A percentile compares a stretch with the other conserved stretches of the same genome.
These are phyloP conservation scores for Bedellia somnulentella DNA, from an alignment of 2,888 invertebrate genomes.

Conservation along the genomic window DNA sequence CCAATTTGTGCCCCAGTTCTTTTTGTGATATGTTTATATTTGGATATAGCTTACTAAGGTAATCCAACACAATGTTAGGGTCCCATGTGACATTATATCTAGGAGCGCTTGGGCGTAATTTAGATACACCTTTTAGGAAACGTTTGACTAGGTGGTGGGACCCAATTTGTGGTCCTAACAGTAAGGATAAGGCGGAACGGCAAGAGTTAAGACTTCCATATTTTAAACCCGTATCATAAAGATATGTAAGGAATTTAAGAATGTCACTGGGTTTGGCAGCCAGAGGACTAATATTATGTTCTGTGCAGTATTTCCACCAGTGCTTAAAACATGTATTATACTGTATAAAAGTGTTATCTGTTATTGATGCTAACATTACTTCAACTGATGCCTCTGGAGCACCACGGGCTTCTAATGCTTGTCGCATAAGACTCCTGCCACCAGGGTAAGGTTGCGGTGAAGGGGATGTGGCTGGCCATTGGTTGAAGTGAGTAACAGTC, in stretches of 20 bases:
- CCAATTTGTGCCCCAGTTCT: too few relatives aligned
- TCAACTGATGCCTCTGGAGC: background rate
- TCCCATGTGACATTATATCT: conserved; percentile 4
- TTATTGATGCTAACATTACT: conserved; percentile 2
- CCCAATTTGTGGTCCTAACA: conserved; percentile 1
- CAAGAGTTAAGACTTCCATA: conserved; percentile 4
- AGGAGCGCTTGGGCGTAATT: conserved; percentile 1
- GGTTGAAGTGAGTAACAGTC: background rate
- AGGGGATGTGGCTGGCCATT: background rate
- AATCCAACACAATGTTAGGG: background rate
- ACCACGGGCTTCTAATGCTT: background rate
- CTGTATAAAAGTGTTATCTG: conserved; percentile 3
- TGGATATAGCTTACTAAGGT: too few relatives aligned
- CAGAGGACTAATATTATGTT: background rate
- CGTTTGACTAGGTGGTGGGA: conserved; percentile 3
- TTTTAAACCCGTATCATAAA: conserved; percentile 1
- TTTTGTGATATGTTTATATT: too few relatives aligned
- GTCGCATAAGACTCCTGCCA: conserved; percentile 1
- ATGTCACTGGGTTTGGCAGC: too few relatives aligned
- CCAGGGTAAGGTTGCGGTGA: conserved; percentile 2
- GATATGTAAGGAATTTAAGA: conserved; percentile 1
- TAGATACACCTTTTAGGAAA: conserved; percentile 3
- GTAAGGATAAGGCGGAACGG: conserved; percentile 5
- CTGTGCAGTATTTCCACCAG: conserved; percentile 1
- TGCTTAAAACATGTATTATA: conserved; percentile 3